phyloP scores from a whole-genome alignment of 2,797 vertebrate species.

The Acipenser transmontanus region DNA sequence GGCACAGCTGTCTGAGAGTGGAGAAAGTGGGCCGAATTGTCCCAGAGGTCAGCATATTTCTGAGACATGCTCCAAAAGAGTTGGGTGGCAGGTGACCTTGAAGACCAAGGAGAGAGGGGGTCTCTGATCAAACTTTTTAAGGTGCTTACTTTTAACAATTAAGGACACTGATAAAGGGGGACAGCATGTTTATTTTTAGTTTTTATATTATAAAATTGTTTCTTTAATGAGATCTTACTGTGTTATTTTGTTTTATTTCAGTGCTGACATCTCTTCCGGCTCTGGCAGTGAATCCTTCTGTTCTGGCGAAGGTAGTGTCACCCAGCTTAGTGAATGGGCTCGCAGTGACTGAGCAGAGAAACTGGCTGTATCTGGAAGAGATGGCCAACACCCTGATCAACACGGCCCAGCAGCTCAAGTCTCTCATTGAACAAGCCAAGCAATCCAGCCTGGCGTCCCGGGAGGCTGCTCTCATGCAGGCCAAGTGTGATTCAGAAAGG shows the following conservation, averaged over 20 bases:
- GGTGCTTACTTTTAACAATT: no score
- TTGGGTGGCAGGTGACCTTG: no score
- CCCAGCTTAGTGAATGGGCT: conserved; percentile 45
- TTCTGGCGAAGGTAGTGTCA: conserved; percentile 54
- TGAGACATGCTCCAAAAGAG: no score
- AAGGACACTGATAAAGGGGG: no score
- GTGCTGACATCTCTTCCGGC: conserved; percentile 82
- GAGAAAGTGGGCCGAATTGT: no score
- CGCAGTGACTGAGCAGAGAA: conserved; percentile 66
- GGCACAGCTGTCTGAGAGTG: no score
- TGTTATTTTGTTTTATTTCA: conserved; percentile 25
- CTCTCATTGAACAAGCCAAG: conserved; percentile 83
- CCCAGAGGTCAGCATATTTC: no score
- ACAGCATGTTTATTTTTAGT: no score
- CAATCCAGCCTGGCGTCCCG: conserved; percentile 62
- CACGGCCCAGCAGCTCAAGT: conserved; percentile 88
- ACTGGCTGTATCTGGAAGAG: conserved; percentile 89
- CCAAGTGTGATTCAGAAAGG: conserved; percentile 47
- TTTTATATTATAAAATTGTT: no score
- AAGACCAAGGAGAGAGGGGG: no score
- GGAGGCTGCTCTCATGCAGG: conserved; percentile 44
- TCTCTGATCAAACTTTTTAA: no score
- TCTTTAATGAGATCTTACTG: no score
- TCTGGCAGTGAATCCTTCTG: conserved; percentile 61
- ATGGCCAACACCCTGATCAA: conserved; percentile 80